These are phyloP conservation scores for Stichodactyla mertensii DNA, from an alignment of 64 coral and sea anemone genomes.

Conservation along the genomic window DNA sequence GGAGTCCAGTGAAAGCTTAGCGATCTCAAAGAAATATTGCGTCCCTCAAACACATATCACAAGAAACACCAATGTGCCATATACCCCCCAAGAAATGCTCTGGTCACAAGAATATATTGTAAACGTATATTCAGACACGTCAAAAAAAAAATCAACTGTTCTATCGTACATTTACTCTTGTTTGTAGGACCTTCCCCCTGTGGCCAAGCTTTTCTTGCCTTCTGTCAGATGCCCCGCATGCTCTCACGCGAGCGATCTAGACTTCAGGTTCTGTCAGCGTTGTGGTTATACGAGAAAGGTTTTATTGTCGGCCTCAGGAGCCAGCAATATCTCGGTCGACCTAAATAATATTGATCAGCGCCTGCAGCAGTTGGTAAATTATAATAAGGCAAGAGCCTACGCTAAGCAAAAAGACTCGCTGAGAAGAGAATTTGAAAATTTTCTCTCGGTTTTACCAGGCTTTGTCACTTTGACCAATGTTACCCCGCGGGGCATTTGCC, in stretches of 20 bases:
- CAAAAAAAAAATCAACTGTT: no score
- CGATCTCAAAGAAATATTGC: no score
- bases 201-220: slow-evolving; percentile 23
- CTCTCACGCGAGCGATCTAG: slow-evolving; percentile 29
- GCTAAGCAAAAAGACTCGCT: slow-evolving; percentile 27
- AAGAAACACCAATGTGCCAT: no score
- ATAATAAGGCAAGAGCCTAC: slow-evolving; percentile 1
- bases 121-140: no score
- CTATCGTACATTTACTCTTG: neutral
- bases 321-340: no score
- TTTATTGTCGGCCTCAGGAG: no score
- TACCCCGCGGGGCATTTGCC: slow-evolving; percentile 32
- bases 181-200: slow-evolving; percentile 15
- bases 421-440: slow-evolving; percentile 13
- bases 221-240: slow-evolving; percentile 24
- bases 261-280: slow-evolving; percentile 28
- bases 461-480: neutral
- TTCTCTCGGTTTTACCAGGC: no score
- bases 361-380: slow-evolving; percentile 22
- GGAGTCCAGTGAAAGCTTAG: no score
- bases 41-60: no score
- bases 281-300: slow-evolving; percentile 31
- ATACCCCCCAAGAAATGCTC: no score
- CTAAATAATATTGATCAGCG: slow-evolving; percentile 18
- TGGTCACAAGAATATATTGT: no score